A percentile compares a stretch with the other conserved stretches of the same genome.
Conservation (phyloP, 2,888 invertebrate species). For the Slavum lentiscoides region DNA sequence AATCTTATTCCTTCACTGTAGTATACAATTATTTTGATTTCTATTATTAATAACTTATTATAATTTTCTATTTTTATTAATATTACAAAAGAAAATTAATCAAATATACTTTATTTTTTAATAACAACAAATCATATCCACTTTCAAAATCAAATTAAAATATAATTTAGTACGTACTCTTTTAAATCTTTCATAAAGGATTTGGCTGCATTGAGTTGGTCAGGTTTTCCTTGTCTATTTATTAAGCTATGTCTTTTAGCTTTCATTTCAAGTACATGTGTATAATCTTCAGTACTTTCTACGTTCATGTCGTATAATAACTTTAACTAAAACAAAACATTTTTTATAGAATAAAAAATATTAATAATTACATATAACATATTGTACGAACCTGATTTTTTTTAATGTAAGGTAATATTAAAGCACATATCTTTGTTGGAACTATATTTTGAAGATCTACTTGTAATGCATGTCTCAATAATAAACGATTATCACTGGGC, state of each 20-base stretch:
- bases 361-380: not conserved
- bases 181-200: slow-evolving; percentile 51
- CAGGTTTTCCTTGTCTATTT: slow-evolving; percentile 44
- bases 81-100: not conserved
- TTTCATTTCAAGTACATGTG: slow-evolving; percentile 44
- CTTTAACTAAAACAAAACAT: slow-evolving; percentile 30
- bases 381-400: slow-evolving; percentile 41
- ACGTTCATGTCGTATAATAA: slow-evolving; percentile 41
- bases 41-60: no score
- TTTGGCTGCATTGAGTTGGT: slow-evolving; percentile 40
- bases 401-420: slow-evolving; percentile 43
- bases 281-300: slow-evolving; percentile 46
- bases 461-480: slow-evolving; percentile 37
- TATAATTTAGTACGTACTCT: slow-evolving; percentile 39
- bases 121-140: not conserved
- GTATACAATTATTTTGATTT: no score
- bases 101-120: not conserved
- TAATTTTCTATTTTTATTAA: no score
- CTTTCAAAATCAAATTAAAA: not conserved
- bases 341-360: not conserved
- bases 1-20: no score
- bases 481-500: slow-evolving; percentile 40
- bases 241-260: slow-evolving; percentile 48
- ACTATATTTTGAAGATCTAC: slow-evolving; percentile 46
- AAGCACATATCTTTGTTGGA: slow-evolving; percentile 47